Percentiles rank a stretch among this genome's conserved stretches.
Evolutionary conservation across 2,113 vertebrate species (phyloP).

Genomic region (Cervus canadensis): DNA sequence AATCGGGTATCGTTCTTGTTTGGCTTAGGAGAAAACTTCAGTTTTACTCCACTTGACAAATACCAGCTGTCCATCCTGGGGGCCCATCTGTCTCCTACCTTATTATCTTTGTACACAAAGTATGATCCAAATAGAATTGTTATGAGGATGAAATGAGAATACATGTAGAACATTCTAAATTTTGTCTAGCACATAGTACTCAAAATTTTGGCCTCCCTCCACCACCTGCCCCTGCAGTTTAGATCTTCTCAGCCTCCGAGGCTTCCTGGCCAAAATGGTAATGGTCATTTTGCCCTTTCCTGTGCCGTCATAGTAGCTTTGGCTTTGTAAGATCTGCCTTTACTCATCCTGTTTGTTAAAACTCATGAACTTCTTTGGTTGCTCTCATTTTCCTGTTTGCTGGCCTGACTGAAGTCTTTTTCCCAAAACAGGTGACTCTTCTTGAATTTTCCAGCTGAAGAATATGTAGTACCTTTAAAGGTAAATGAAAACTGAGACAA

Average conservation of each 20-base stretch:
- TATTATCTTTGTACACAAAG: background rate
- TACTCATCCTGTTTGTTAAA: background rate
- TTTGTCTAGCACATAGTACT: background rate
- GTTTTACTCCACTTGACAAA: background rate
- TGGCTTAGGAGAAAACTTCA: background rate
- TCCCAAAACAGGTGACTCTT: slow-evolving; percentile 38
- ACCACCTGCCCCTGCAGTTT: background rate
- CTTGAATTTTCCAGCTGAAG: slow-evolving; percentile 52
- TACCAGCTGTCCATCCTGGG: background rate
- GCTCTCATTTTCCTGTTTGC: background rate
- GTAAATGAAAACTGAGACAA: slow-evolving; percentile 49
- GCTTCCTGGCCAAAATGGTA: background rate
- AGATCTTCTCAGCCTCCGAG: background rate
- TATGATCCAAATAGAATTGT: background rate
- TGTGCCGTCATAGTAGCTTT: background rate
- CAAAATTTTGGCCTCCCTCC: background rate
- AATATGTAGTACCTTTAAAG: slow-evolving; percentile 53
- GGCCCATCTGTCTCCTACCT: background rate
- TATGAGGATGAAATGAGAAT: slow-evolving; percentile 4
- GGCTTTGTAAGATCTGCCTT: background rate
- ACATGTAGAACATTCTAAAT: background rate
- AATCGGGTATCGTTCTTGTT: background rate
- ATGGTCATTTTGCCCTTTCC: background rate
- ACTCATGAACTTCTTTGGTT: background rate
- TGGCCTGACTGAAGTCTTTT: slow-evolving; percentile 16